Percentiles rank a stretch among this genome's conserved stretches.
phyloP scores from a whole-genome alignment of 2,888 invertebrate genomes.

The Dryadula phaetusa region DNA sequence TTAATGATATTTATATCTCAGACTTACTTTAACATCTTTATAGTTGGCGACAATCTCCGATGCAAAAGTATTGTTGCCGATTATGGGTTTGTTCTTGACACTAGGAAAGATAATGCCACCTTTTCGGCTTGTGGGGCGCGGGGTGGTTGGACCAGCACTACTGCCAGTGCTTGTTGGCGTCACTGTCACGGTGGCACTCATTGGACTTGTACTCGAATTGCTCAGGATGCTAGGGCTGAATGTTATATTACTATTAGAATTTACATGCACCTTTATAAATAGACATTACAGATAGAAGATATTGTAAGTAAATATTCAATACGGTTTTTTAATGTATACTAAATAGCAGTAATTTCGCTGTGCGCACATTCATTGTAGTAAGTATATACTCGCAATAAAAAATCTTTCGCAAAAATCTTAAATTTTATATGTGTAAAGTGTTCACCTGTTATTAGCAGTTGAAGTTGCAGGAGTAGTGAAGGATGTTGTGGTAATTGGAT shows the following conservation, averaged over 20 bases:
- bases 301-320: not conserved
- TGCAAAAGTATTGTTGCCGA: conserved; percentile 92
- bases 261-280: conserved; percentile 5
- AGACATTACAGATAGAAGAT: not conserved
- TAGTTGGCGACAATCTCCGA: conserved; percentile 90
- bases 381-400: conserved; percentile 55
- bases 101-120: conserved; percentile 95
- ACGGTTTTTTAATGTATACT: not conserved
- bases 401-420: conserved; percentile 54
- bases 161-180: conserved; percentile 62
- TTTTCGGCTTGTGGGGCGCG: conserved; percentile 85
- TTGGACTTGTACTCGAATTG: conserved; percentile 56
- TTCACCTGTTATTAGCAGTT: conserved; percentile 72
- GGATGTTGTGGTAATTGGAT: conserved; percentile 68
- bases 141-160: conserved; percentile 62
- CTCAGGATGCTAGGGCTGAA: conserved; percentile 74
- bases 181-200: conserved; percentile 65
- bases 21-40: conserved; percentile 93
- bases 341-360: conserved; percentile 33
- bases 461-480: conserved; percentile 64
- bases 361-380: conserved; percentile 32
- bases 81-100: conserved; percentile 94
- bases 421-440: conserved; percentile 55
- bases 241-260: conserved; percentile 72
- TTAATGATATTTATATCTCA: conserved; percentile 32